A percentile compares a stretch with the other conserved stretches of the same genome.
Evolutionary conservation across 2,797 vertebrate species (phyloP).

Genomic region (Pyrrhura leucotis): DNA sequence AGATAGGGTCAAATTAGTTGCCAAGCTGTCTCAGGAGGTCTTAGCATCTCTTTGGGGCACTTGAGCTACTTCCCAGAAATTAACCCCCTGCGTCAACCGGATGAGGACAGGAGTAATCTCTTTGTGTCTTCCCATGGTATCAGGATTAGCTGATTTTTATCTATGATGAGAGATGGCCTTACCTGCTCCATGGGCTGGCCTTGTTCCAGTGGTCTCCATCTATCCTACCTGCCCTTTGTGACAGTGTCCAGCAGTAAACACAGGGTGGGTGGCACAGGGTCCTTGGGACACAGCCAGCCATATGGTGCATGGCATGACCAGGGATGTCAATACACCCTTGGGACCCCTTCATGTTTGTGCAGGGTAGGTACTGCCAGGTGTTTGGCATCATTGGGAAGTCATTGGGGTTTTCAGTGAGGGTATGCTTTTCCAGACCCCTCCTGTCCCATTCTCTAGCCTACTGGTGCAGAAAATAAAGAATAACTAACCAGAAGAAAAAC

Average conservation of each 20-base stretch:
- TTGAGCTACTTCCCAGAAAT: not conserved
- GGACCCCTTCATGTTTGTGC: not conserved
- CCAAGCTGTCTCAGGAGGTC: not conserved
- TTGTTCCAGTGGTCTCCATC: not conserved
- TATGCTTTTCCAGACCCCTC: not conserved
- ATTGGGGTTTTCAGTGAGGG: accelerated
- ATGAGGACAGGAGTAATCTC: not conserved
- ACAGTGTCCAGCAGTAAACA: not conserved
- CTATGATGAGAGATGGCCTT: not conserved
- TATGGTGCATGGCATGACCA: not conserved
- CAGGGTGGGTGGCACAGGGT: not conserved
- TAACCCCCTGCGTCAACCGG: not conserved
- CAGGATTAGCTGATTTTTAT: not conserved
- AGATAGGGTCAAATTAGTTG: not conserved
- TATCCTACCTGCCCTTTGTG: not conserved
- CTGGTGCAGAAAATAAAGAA: not conserved
- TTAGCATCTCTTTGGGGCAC: not conserved
- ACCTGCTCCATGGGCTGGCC: not conserved
- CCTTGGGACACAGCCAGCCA: accelerated
- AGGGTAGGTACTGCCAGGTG: not conserved
- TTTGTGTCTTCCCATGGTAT: not conserved
- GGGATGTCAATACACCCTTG: not conserved
- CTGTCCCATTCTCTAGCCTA: not conserved
- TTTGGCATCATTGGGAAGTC: not conserved
- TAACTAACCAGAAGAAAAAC: not conserved